Conservation (phyloP, 1,140 invertebrate genomes). For the Aphaenogaster floridana region DNA sequence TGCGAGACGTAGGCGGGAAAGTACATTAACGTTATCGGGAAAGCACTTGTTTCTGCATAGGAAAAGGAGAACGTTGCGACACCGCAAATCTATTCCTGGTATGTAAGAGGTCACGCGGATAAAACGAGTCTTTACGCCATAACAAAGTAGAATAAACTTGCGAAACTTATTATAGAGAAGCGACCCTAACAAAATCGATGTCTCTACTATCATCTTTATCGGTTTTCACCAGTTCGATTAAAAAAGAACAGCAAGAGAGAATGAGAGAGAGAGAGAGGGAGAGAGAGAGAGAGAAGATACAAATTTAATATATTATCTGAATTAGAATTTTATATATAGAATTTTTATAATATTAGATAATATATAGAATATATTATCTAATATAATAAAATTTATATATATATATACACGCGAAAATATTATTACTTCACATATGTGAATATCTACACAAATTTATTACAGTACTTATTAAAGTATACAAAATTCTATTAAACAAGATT, state of each 20-base stretch:
- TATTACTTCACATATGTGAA: neutral
- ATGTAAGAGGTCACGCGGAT: slow-evolving; percentile 13
- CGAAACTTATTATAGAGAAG: slow-evolving; percentile 11
- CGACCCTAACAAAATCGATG: neutral
- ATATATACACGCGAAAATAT: neutral
- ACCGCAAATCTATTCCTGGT: slow-evolving; percentile 36
- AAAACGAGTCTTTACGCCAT: slow-evolving; percentile 22
- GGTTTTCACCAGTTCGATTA: neutral
- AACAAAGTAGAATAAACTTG: slow-evolving; percentile 28
- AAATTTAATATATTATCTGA: neutral
- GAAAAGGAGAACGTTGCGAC: slow-evolving; percentile 6
- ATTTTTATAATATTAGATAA: too few relatives aligned
- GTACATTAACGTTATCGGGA: slow-evolving; percentile 36
- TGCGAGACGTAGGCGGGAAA: neutral
- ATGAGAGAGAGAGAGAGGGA: neutral
- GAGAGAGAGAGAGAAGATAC: neutral
- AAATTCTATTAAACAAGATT: neutral
- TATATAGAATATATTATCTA: neutral
- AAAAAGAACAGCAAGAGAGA: neutral
- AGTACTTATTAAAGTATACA: neutral
- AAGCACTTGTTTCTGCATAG: slow-evolving; percentile 2
- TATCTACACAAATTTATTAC: neutral
- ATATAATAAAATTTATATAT: neutral
- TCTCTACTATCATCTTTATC: slow-evolving; percentile 3
- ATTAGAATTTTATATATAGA: neutral